These are phyloP conservation scores for Mystacornis crossleyi DNA, from an alignment of 2,113 vertebrate species.

Conservation along the genomic window DNA sequence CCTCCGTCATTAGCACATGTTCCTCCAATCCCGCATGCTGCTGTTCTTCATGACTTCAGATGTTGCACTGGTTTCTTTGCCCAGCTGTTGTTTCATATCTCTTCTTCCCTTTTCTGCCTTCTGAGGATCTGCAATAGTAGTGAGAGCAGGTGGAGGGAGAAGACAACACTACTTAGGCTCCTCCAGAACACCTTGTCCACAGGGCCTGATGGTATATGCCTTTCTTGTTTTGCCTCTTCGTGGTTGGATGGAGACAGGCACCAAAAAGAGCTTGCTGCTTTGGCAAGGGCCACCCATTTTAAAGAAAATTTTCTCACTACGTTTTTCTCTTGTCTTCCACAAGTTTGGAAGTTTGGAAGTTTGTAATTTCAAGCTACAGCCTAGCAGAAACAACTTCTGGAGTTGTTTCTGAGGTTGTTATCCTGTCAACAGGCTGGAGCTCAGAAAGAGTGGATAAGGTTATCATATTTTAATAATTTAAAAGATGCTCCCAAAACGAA, in stretches of 20 bases:
- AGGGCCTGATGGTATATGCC: neutral
- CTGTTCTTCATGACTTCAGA: neutral
- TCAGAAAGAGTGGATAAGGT: neutral
- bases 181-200: neutral
- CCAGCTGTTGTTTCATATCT: neutral
- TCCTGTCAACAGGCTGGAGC: neutral
- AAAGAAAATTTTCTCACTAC: neutral
- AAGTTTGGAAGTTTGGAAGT: no score
- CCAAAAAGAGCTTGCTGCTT: neutral
- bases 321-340: neutral
- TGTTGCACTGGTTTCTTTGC: neutral
- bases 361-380: neutral
- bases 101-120: accelerated
- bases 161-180: neutral
- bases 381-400: neutral
- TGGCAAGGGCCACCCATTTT: neutral
- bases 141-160: neutral
- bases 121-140: neutral
- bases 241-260: neutral
- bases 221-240: neutral
- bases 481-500: neutral
- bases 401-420: neutral
- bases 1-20: neutral
- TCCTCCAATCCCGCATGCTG: neutral
- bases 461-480: neutral